Base-by-base conservation (phyloP, 2,113 vertebrate species). In the Corythornis cristatus region DNA sequence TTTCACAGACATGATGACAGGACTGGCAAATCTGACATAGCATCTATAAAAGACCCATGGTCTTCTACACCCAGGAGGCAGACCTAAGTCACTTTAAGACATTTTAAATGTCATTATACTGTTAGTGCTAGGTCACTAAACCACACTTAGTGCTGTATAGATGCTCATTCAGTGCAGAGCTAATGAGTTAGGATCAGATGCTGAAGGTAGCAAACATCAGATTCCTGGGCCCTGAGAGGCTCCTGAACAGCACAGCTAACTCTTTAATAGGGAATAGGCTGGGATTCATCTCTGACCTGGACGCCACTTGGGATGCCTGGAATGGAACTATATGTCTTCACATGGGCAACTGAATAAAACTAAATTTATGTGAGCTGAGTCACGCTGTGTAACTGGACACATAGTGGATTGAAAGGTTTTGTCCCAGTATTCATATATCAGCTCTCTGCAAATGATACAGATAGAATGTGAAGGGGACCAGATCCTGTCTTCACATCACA, bases 391-490 rank as follows among this genome's bases (percentile, higher is more conserved):
- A 72, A 57, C 20, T 7, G 8, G 17, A 57, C 12, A 28, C 2
- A 1, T 4, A 51, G 45, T 11, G 10, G 25, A 6, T 65, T 79
- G 51, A 51, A 74, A 29, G 18, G 50, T 82, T 50, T 83, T 25
- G n/a, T 28, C 6, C 17, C 28, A 45, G 16, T 26, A 43, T 11
- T 22, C 19, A 3, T 5, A 8, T 3, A 62, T 16, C 19, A 65
- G 15, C 21, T 70, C 29, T 70, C 50, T 45, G 53, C 9, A 77
- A 54, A 64, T 20, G 25, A 45, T 48, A 8, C 13, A 33, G 62
- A 31, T 14, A 40, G 5, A 48, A 16, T 4, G 8, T 2, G 1
- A 54, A 35, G 4, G 2, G 12, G 3, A 12, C 8, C 19, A 65
- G n/a, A 65, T 70, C 17, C 23, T 42, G 10, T 45, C 62, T 80